phyloP scores from a whole-genome alignment of 2,888 invertebrate species.

The Nasonia oneida region DNA sequence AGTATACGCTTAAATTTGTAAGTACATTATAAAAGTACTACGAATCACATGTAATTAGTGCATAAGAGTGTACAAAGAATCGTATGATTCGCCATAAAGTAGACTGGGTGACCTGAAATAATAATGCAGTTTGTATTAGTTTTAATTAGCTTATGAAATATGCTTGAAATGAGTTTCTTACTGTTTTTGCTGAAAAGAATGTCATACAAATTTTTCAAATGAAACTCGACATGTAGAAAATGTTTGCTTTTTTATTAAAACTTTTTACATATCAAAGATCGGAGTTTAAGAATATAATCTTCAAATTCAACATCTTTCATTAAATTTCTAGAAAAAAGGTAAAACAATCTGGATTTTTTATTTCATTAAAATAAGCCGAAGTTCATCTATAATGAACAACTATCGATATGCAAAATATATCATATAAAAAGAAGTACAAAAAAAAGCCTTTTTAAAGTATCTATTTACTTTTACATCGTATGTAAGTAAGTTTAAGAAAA shows the following conservation, averaged over 20 bases:
- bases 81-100: neutral
- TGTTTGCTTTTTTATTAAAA: constrained; percentile 20
- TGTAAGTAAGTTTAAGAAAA: neutral
- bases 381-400: neutral
- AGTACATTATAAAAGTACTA: too few species aligned
- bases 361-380: neutral
- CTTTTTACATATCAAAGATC: constrained; percentile 12
- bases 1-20: too few species aligned
- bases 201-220: neutral
- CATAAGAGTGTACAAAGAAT: neutral
- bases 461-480: neutral
- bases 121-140: neutral
- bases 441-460: neutral
- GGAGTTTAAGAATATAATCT: constrained; percentile 9
- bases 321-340: neutral
- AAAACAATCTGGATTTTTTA: neutral
- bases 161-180: neutral
- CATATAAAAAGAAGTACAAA: neutral
- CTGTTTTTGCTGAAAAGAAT: neutral
- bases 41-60: too few species aligned
- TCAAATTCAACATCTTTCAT: neutral
- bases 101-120: neutral
- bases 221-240: neutral
- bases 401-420: neutral
- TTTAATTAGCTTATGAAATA: neutral